These are phyloP conservation scores for Synanthedon formicaeformis DNA, from an alignment of 2,888 invertebrate genomes.

Conservation along the genomic window DNA sequence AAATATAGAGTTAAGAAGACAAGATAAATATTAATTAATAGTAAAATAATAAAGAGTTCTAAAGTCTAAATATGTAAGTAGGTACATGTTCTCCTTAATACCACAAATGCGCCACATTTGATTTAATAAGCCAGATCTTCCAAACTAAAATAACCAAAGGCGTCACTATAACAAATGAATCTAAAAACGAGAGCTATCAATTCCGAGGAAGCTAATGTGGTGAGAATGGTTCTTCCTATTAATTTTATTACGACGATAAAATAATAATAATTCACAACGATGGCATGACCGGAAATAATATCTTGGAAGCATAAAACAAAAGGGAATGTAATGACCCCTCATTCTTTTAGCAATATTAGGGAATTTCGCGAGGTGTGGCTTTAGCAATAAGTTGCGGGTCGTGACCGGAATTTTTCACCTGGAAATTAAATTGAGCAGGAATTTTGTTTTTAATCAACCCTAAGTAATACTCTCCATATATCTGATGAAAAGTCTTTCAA, in stretches of 20 bases:
- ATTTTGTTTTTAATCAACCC: slow-evolving; percentile 46
- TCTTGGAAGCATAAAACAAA: slow-evolving; percentile 43
- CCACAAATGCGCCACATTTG: not conserved
- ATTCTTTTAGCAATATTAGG: slow-evolving; percentile 52
- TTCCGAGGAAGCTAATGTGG: slow-evolving; percentile 1
- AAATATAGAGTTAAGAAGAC: not conserved
- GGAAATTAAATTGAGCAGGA: slow-evolving; percentile 30
- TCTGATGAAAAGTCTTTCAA: too few relatives aligned
- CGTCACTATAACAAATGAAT: slow-evolving; percentile 1
- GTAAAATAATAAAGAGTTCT: not conserved
- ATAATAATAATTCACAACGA: slow-evolving; percentile 50
- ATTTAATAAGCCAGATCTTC: not conserved
- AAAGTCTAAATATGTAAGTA: not conserved
- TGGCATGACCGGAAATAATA: slow-evolving; percentile 64
- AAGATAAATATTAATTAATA: not conserved
- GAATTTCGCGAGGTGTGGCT: slow-evolving; percentile 51
- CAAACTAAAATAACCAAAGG: not conserved
- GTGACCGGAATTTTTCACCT: slow-evolving; percentile 31
- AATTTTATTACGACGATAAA: slow-evolving; percentile 50
- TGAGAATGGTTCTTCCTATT: slow-evolving; percentile 9
- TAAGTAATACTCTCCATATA: too few relatives aligned
- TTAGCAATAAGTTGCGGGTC: slow-evolving; percentile 25
- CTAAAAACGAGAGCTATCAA: slow-evolving; percentile 1
- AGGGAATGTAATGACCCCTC: slow-evolving; percentile 49
- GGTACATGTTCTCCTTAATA: not conserved